phyloP scores from a whole-genome alignment of 2,797 vertebrate genomes.

The Notamacropus eugenii region DNA sequence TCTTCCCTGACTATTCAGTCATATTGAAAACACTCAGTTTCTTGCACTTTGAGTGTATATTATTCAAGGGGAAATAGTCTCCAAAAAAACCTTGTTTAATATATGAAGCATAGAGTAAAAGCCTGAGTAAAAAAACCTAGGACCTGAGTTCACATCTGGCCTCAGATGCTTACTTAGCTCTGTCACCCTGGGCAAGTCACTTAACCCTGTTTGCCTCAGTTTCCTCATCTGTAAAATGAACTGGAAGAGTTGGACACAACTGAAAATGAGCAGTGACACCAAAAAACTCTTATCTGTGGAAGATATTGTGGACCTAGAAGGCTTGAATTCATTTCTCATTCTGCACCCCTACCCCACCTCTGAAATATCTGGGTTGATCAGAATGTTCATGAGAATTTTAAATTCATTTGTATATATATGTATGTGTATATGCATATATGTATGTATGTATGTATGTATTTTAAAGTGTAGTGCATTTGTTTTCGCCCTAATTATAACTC shows the following conservation, averaged over 20 bases:
- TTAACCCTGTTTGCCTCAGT: background rate
- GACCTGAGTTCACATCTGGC: background rate
- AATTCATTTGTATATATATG: background rate
- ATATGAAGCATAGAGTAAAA: background rate
- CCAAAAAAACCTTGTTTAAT: background rate
- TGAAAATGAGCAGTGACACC: background rate
- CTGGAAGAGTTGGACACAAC: background rate
- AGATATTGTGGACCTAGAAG: background rate
- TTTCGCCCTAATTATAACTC: slow-evolving; percentile 28
- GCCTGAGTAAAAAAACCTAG: background rate
- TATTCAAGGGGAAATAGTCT: background rate
- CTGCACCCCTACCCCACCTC: background rate
- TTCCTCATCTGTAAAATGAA: background rate
- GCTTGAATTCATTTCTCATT: background rate
- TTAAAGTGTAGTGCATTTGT: background rate
- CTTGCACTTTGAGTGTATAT: background rate
- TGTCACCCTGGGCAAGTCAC: background rate
- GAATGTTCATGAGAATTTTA: slow-evolving; percentile 6
- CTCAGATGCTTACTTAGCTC: background rate
- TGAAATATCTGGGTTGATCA: background rate
- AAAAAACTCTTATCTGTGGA: background rate
- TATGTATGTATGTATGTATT: no score
- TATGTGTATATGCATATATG: no score
- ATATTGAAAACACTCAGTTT: background rate
- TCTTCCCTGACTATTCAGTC: background rate